A percentile compares a stretch with the other conserved stretches of the same genome.
phyloP scores from a whole-genome alignment of 2,113 vertebrate genomes.

The Urocolius indicus region DNA sequence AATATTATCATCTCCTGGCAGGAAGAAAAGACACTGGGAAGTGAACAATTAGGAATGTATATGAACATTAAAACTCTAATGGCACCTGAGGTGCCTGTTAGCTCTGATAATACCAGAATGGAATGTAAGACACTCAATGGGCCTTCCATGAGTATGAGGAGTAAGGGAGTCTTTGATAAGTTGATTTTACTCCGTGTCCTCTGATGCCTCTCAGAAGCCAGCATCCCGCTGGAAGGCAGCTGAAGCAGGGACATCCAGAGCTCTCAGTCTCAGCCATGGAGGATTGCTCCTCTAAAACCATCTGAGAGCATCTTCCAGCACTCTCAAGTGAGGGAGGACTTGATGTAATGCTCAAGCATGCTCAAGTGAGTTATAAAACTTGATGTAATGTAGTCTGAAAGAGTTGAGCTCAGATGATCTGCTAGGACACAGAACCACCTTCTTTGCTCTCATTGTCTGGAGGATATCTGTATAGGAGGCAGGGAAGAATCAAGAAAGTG shows the following conservation, averaged over 20 bases:
- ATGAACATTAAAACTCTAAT: constrained; percentile 23
- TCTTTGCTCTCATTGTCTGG: not conserved
- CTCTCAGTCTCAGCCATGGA: not conserved
- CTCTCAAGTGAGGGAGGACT: not conserved
- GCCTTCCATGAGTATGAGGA: not conserved
- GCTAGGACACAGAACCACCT: not conserved
- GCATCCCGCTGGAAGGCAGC: not conserved
- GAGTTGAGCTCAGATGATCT: not conserved
- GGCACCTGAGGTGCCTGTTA: not conserved
- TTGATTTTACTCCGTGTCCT: not conserved
- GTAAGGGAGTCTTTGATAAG: not conserved
- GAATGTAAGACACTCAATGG: not conserved
- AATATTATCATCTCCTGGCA: constrained; percentile 31
- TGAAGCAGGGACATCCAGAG: not conserved
- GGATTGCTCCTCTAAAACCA: not conserved
- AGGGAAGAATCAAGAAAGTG: not conserved
- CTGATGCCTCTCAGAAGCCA: not conserved
- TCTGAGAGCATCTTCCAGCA: not conserved
- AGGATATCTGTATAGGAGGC: not conserved
- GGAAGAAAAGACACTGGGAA: constrained; percentile 16
- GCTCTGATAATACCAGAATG: not conserved
- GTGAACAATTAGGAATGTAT: not conserved
- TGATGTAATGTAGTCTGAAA: not conserved
- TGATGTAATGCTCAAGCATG: not conserved
- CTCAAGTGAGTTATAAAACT: not conserved